Percentiles rank a stretch among this genome's conserved stretches.
Evolutionary conservation across 2,113 vertebrate species (phyloP).

Genomic region (Marmota flaviventris): DNA sequence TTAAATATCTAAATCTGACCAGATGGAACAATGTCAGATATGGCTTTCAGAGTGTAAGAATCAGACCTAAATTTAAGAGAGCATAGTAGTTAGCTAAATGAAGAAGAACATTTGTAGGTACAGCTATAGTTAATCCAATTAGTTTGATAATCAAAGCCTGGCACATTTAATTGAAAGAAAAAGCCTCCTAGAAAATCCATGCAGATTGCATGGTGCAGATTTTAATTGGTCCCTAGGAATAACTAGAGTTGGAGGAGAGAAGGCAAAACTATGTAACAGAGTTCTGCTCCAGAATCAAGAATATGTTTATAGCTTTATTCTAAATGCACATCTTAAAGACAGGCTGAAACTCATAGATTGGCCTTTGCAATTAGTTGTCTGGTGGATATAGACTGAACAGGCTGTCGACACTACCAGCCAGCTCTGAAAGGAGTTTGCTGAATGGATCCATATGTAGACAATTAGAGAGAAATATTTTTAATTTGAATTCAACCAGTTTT

Average conservation of each 20-base stretch:
- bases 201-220: not conserved
- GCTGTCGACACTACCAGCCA: not conserved
- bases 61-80: not conserved
- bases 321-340: not conserved
- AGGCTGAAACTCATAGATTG: not conserved
- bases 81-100: not conserved
- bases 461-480: constrained; percentile 53
- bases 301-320: not conserved
- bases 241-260: not conserved
- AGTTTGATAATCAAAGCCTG: constrained; percentile 8
- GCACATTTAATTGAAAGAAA: constrained; percentile 27
- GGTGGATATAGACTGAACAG: not conserved
- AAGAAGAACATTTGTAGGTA: not conserved
- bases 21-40: not conserved
- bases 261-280: not conserved
- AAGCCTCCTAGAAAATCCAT: not conserved
- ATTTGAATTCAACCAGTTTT: constrained; percentile 42
- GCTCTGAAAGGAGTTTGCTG: not conserved
- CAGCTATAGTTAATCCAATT: constrained; percentile 29
- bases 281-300: not conserved
- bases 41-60: not conserved
- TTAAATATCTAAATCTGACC: not conserved
- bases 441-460: constrained; percentile 12
- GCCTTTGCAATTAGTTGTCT: not conserved
- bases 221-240: constrained; percentile 67